Percentiles rank a stretch among this genome's conserved stretches.
Conservation (phyloP, 92 coral and sea anemone genomes). For the Parazoanthus atlanticus region DNA sequence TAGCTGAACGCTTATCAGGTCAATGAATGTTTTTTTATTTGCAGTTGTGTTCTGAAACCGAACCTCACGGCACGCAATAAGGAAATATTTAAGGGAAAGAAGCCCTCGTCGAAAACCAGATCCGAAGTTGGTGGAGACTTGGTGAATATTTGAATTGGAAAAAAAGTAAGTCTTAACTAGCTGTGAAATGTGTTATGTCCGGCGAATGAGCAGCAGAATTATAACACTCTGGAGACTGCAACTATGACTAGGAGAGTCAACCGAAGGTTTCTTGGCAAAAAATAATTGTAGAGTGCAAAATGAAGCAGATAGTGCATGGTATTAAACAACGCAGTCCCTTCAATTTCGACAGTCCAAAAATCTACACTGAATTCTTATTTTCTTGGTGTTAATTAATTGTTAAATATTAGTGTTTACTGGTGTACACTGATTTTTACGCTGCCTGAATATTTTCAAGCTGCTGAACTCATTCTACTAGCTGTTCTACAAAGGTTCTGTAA, state of each 20-base stretch:
- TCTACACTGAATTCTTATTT: not conserved
- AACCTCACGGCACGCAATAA: constrained; percentile 18
- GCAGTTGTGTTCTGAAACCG: not conserved
- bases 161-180: not conserved
- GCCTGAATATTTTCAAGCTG: not conserved
- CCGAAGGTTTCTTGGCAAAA: not conserved
- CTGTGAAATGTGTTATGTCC: not conserved
- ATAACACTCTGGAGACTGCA: not conserved
- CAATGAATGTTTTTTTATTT: not conserved
- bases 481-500: not conserved
- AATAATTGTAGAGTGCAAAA: not conserved
- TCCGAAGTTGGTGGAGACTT: not conserved
- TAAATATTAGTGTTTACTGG: not conserved
- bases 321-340: not conserved
- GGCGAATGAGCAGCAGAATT: too few species aligned
- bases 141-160: not conserved
- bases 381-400: not conserved
- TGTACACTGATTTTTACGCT: not conserved
- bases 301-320: not conserved
- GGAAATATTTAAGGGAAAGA: not conserved
- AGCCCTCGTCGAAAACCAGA: not conserved
- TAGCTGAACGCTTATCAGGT: constrained; percentile 14
- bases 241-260: not conserved
- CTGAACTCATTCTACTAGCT: not conserved
- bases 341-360: not conserved